Evolutionary conservation across 1,140 invertebrate species (phyloP).

Genomic region (Grapholita molesta): DNA sequence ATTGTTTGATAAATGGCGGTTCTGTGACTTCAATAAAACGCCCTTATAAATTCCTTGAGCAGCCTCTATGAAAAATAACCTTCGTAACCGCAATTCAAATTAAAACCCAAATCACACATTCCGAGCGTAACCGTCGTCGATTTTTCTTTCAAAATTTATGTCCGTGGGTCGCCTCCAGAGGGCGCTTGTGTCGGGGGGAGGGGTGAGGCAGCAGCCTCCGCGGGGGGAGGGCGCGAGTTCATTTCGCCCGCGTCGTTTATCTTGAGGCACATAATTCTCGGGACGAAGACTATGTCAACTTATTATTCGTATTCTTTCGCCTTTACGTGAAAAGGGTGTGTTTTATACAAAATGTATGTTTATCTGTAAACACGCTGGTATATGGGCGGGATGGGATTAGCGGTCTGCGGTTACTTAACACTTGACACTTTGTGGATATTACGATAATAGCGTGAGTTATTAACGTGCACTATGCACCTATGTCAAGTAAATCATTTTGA

Average conservation of each 20-base stretch:
- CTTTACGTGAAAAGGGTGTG: constrained; percentile 75
- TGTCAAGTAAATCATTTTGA: background rate
- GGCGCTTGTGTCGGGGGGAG: constrained; percentile 32
- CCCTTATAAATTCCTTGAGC: background rate
- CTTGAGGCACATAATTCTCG: constrained; percentile 77
- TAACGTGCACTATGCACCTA: constrained; percentile 2
- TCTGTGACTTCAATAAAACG: background rate
- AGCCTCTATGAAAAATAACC: constrained; percentile 11
- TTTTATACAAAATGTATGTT: constrained; percentile 40
- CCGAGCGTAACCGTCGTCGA: constrained; percentile 64
- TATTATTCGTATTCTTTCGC: constrained; percentile 79
- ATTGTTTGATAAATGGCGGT: background rate
- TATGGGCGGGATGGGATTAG: background rate
- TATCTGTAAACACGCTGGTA: constrained; percentile 26
- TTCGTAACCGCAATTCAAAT: constrained; percentile 54
- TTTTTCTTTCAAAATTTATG: constrained; percentile 76
- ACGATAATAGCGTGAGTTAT: background rate
- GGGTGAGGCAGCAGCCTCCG: constrained; percentile 23
- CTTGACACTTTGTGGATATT: background rate
- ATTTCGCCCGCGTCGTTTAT: constrained; percentile 79
- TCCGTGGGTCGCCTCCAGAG: constrained; percentile 45
- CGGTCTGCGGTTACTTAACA: background rate
- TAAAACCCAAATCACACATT: constrained; percentile 75
- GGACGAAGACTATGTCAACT: constrained; percentile 78
- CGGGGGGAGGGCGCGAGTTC: constrained; percentile 66